Conservation (phyloP, 2,888 invertebrate species). For the Ophion costatus region DNA sequence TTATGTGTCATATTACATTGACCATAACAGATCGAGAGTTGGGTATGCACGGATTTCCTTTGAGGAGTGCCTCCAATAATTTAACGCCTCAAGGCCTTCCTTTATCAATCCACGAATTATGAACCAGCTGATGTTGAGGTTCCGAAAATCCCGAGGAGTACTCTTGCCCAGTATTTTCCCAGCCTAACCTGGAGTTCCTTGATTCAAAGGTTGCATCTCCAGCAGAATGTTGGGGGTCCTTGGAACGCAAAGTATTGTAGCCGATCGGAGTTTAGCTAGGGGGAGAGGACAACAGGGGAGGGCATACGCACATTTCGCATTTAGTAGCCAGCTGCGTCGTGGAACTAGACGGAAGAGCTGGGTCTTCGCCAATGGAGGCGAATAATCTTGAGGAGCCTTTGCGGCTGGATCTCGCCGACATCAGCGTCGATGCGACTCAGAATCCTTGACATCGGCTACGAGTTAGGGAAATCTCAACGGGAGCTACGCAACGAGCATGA, state of each 20-base stretch:
- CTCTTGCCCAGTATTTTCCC: slow-evolving; percentile 1
- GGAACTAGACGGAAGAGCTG: slow-evolving; percentile 6
- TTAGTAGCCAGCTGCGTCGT: slow-evolving; percentile 16
- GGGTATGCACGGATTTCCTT: background rate
- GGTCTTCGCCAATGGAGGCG: slow-evolving; percentile 59
- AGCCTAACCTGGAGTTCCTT: background rate
- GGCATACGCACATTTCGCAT: slow-evolving; percentile 60
- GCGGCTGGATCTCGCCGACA: slow-evolving; percentile 68
- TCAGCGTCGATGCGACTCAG: slow-evolving; percentile 68
- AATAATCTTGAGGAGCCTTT: slow-evolving; percentile 69
- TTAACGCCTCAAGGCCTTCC: background rate
- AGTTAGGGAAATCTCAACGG: slow-evolving; percentile 46
- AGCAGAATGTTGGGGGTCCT: background rate
- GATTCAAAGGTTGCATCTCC: background rate
- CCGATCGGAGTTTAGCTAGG: background rate
- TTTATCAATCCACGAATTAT: background rate
- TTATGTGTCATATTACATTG: background rate
- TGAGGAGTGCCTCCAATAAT: background rate
- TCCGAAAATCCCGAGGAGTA: background rate
- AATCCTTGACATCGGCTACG: slow-evolving; percentile 64
- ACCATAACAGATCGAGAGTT: slow-evolving; percentile 13
- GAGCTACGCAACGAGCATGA: slow-evolving; percentile 15
- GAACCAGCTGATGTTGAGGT: background rate
- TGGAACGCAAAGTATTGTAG: slow-evolving; percentile 18
- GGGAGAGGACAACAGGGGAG: slow-evolving; percentile 9